Percentiles rank a stretch among this genome's conserved stretches.
Conservation (phyloP, 2,797 vertebrate species). For the Semaprochilodus insignis region DNA sequence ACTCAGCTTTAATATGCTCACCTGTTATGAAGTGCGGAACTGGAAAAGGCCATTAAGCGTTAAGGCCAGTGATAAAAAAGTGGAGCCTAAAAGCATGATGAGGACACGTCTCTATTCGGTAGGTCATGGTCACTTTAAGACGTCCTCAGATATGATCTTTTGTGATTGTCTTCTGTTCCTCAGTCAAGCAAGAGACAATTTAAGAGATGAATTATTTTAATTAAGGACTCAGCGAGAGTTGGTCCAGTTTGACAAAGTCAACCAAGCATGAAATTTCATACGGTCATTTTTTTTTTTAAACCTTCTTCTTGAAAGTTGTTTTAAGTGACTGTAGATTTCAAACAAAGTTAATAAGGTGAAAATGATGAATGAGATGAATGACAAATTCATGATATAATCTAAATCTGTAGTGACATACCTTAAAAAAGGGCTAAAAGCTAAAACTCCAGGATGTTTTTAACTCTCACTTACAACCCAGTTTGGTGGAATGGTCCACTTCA, state of each 20-base stretch:
- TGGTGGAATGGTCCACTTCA: background rate
- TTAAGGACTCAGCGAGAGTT: constrained; percentile 30
- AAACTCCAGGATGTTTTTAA: too few species aligned
- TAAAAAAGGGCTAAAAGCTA: too few species aligned
- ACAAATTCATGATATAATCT: background rate
- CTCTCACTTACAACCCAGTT: too few species aligned
- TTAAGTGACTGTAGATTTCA: constrained; percentile 17
- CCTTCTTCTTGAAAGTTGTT: constrained; percentile 10
- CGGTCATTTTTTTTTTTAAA: constrained; percentile 7
- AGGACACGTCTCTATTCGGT: background rate
- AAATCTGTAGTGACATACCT: background rate
- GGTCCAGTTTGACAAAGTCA: constrained; percentile 43
- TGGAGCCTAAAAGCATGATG: constrained; percentile 18
- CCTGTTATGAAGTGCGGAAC: constrained; percentile 28
- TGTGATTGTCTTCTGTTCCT: constrained; percentile 8
- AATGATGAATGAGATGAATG: background rate
- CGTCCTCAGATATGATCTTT: constrained; percentile 30
- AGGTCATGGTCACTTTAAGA: constrained; percentile 11
- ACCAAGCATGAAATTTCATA: constrained; percentile 41
- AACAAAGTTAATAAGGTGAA: constrained; percentile 7
- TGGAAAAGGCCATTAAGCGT: constrained; percentile 22
- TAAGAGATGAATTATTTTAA: constrained; percentile 48
- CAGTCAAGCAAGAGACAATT: constrained; percentile 17
- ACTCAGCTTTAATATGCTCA: constrained; percentile 38
- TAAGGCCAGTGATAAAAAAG: constrained; percentile 2